A percentile compares a stretch with the other conserved stretches of the same genome.
Conservation (phyloP, 2,113 vertebrate genomes). For the Lamprologus callipterus region DNA sequence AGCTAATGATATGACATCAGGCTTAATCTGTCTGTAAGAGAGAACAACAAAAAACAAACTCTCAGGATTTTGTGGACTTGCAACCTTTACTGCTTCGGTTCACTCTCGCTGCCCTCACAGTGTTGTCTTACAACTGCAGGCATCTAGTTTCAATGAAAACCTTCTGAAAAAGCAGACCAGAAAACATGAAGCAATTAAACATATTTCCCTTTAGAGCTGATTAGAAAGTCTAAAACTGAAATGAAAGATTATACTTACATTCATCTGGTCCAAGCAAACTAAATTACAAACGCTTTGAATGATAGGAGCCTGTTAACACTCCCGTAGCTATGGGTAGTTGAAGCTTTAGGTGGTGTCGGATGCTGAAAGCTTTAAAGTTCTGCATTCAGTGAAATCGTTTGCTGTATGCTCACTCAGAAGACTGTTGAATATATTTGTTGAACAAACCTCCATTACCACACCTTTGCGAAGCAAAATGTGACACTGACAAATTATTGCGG, state of each 20-base stretch:
- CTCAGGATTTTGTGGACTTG: neutral
- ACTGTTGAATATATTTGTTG: neutral
- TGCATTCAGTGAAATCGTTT: neutral
- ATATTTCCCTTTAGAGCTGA: neutral
- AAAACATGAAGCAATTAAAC: neutral
- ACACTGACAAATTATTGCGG: neutral
- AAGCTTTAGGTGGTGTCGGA: neutral
- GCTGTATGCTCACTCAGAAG: neutral
- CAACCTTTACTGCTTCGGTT: neutral
- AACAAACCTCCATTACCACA: neutral
- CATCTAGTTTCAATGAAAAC: neutral
- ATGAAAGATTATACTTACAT: neutral
- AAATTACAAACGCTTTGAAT: neutral
- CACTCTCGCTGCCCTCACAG: neutral
- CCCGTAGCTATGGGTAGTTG: neutral
- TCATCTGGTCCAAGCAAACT: neutral
- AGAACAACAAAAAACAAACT: neutral
- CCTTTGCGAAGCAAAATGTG: neutral
- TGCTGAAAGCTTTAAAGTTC: neutral
- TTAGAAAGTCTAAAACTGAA: neutral
- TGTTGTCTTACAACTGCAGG: neutral
- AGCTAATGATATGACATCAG: neutral
- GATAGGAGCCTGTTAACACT: neutral
- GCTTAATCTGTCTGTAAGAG: neutral
- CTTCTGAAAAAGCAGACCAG: neutral